A percentile compares a stretch with the other conserved stretches of the same genome.
These are phyloP conservation scores for Pseudomugil gertrudae DNA, from an alignment of 2,797 vertebrate species.

Conservation along the genomic window DNA sequence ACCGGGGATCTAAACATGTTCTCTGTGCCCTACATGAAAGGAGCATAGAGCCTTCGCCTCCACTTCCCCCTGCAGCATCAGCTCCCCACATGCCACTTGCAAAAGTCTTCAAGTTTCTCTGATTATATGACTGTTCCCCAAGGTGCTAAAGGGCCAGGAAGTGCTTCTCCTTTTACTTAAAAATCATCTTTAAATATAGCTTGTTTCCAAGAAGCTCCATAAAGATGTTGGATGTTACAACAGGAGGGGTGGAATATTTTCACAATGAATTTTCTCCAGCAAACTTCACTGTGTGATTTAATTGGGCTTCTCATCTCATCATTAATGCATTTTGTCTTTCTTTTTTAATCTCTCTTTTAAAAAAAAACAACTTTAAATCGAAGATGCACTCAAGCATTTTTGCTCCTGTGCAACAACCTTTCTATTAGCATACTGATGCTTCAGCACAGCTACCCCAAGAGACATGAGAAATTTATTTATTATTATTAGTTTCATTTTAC, in stretches of 20 bases:
- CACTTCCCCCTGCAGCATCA: slow-evolving; percentile 41
- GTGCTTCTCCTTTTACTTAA: slow-evolving; percentile 25
- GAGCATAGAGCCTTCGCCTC: slow-evolving; percentile 43
- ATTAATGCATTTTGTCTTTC: background rate
- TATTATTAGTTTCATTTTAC: slow-evolving; percentile 20
- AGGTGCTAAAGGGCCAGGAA: slow-evolving; percentile 23
- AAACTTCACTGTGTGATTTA: background rate
- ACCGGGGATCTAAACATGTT: slow-evolving; percentile 61
- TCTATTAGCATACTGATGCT: slow-evolving; percentile 8
- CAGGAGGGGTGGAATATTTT: background rate
- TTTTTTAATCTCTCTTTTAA: no score
- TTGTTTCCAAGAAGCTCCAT: slow-evolving; percentile 12
- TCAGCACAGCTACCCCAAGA: slow-evolving; percentile 2
- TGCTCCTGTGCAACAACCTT: slow-evolving; percentile 11
- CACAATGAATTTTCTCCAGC: background rate
- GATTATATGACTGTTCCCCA: slow-evolving; percentile 30
- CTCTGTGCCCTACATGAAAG: slow-evolving; percentile 67
- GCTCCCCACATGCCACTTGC: slow-evolving; percentile 24
- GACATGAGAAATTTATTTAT: slow-evolving; percentile 21
- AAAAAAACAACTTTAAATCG: slow-evolving; percentile 12
- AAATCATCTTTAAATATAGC: slow-evolving; percentile 29
- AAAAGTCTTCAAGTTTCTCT: slow-evolving; percentile 33
- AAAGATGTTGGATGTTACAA: slow-evolving; percentile 9
- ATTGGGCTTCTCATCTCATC: background rate
- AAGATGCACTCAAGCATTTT: background rate